phyloP scores from a whole-genome alignment of 1,140 invertebrate genomes.

The Drosophila pallidifrons region DNA sequence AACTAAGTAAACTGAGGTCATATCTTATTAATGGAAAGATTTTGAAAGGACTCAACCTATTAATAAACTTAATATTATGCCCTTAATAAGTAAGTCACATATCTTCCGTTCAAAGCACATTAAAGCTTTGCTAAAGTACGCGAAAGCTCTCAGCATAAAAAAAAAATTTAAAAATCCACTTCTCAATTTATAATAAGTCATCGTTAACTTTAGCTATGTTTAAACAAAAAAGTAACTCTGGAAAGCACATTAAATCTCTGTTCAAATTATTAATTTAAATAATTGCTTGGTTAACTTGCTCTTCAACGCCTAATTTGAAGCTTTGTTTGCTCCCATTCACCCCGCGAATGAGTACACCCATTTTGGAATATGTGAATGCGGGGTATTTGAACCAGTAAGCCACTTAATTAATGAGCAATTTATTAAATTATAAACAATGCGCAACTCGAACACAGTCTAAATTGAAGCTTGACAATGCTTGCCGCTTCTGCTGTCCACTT shows the following conservation, averaged over 20 bases:
- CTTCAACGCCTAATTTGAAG: neutral
- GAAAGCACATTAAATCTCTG: neutral
- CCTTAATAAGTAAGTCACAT: too few relatives aligned
- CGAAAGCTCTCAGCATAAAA: too few relatives aligned
- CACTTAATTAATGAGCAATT: constrained; percentile 82
- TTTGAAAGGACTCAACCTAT: fast-evolving
- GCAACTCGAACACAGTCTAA: constrained; percentile 50
- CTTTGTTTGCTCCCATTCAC: neutral
- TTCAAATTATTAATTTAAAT: too few relatives aligned
- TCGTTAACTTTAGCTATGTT: neutral
- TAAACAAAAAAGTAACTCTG: neutral
- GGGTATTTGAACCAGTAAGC: constrained; percentile 37
- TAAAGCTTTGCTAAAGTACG: too few relatives aligned
- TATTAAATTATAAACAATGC: constrained; percentile 81
- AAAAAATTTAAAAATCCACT: too few relatives aligned
- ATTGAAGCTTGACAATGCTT: constrained; percentile 57
- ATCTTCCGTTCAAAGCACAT: too few relatives aligned
- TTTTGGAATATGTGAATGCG: neutral
- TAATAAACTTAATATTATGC: too few relatives aligned
- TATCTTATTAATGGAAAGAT: too few relatives aligned
- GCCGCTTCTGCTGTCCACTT: constrained; percentile 27
- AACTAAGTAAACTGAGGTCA: too few relatives aligned
- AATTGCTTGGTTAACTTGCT: neutral
- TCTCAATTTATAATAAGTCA: too few relatives aligned
- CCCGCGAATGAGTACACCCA: neutral